Base-by-base conservation (phyloP, 2,113 vertebrate genomes). In the Pomatorhinus ruficollis region DNA sequence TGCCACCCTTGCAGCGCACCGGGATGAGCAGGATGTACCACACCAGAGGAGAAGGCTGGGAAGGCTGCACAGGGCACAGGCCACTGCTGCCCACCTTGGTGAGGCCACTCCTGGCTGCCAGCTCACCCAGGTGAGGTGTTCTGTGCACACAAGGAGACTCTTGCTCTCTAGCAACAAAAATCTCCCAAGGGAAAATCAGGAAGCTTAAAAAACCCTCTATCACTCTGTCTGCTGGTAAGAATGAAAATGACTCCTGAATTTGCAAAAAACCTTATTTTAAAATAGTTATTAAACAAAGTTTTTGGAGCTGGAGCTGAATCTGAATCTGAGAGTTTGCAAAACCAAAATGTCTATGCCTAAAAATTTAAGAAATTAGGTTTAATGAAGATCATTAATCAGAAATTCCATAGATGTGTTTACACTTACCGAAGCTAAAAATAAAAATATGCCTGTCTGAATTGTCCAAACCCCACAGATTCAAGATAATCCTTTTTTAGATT, bases 251-350 rank as follows among this genome's bases (percentile, higher is more conserved):
- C 45, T 83, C 44, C 59, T 15, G 37, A 83, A n/a, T 60, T 52
- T 50, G 59, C 40, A 77, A 76, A 84, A 86, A 35, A 0, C 0
- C 4, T 35, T 40, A 23, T 42, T 75, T 93, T 83, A 31, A 77
- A 64, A 50, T 50, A 83, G 37, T 54, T 77, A 83, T 50, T 86
- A 88, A 90, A 83, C 27, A 53, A 89, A 77, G 50, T 25, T 76
- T 64, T 74, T 88, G 17, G 47, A 77, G 47, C 27, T 88, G 17
- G 47, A 77, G 47, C 27, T 72, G 35, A 86, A 57, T 65, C 31
- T 39, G 23, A 69, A 61, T 52, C 52, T 59, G 16, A 35, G 50
- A 86, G 60, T 31, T 70, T 0, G 1, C 47, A 83, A 69, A 93
- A 64, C 0, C 33, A 90, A 76, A 94, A 52, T 17, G 31, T 5